Evolutionary conservation across 1,140 invertebrate genomes (phyloP), one percentile per base, ranked within the genome.

Genomic region (Diorhabda sublineata): DNA sequence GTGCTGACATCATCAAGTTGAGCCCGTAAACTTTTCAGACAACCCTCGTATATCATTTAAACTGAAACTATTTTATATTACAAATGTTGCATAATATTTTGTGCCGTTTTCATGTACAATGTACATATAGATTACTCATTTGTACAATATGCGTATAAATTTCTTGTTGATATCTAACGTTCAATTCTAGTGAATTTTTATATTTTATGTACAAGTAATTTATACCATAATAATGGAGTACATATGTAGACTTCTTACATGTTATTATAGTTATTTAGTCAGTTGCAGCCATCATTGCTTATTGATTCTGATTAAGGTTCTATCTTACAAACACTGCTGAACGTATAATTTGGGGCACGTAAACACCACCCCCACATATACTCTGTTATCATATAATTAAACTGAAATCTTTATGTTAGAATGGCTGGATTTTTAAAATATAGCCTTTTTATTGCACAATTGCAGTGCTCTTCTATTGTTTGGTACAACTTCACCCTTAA

Each of bases 391-490:
- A 52, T 52, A n/a, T 52, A 52, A 52, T 52, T 52, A 8, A 52
- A n/a, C 47, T 52, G 47, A 52, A 52, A 52, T 52, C 47, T 52
- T 52, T 52, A 52, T 52, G 47, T 52, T 52, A 6, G n/a, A 8
- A n/a, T n/a, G n/a, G 47, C n/a, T 52, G 47, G 6, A n/a, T 52
- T 52, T 52, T 52, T 52, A 52, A 52, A 52, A 52, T n/a, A 52
- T n/a, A n/a, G n/a, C 47, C 1, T 52, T 52, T 52, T 52, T 4
- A 52, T 52, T 52, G 47, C n/a, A 8, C 47, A 4, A 52, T 52
- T 52, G 47, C 47, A 52, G 47, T 52, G 47, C n/a, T 52, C n/a
- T 52, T n/a, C 47, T 52, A 52, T 52, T 52, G 47, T 52, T 52
- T 52, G 47, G 47, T 52, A n/a, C 47, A 52, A 52, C 47, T 52